phyloP scores from a whole-genome alignment of 2,113 vertebrate genomes.

The Oncorhynchus gorbuscha region DNA sequence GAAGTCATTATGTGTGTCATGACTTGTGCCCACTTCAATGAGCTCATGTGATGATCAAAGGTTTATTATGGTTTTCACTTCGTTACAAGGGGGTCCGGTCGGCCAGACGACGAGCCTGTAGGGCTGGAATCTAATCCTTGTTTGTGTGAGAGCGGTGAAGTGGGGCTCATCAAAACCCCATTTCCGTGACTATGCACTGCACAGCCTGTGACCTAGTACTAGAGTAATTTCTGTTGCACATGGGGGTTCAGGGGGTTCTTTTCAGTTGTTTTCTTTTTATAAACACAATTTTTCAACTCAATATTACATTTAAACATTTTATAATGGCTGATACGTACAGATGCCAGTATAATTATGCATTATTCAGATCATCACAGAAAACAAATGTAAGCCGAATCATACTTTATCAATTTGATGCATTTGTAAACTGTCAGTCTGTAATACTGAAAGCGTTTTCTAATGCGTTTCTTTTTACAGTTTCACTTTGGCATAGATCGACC shows the following conservation, averaged over 20 bases:
- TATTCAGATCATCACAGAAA: too few species aligned
- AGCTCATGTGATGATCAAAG: conserved; percentile 40
- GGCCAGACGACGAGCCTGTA: conserved; percentile 16
- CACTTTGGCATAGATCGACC: conserved; percentile 37
- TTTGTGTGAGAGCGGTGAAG: conserved; percentile 31
- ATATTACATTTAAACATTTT: too few species aligned
- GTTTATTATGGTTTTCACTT: conserved; percentile 45
- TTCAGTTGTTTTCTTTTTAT: too few species aligned
- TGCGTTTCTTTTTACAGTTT: conserved; percentile 40
- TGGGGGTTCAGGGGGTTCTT: too few species aligned
- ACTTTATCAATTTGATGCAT: neutral
- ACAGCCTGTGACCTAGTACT: neutral
- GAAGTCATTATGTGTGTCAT: conserved; percentile 29
- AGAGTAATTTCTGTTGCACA: neutral
- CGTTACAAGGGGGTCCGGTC: conserved; percentile 25
- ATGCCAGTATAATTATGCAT: too few species aligned
- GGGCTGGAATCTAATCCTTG: conserved; percentile 47
- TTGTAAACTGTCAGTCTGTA: neutral
- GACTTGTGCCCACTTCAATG: conserved; percentile 13
- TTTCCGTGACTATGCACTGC: conserved; percentile 31
- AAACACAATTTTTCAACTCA: too few species aligned
- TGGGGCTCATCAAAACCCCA: conserved; percentile 37
- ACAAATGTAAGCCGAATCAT: too few species aligned
- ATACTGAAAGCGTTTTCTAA: too few species aligned
- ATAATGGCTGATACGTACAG: too few species aligned